Percentiles rank a stretch among this genome's conserved stretches.
Conservation (phyloP, 2,113 vertebrate species). For the Cyrtonyx montezumae region DNA sequence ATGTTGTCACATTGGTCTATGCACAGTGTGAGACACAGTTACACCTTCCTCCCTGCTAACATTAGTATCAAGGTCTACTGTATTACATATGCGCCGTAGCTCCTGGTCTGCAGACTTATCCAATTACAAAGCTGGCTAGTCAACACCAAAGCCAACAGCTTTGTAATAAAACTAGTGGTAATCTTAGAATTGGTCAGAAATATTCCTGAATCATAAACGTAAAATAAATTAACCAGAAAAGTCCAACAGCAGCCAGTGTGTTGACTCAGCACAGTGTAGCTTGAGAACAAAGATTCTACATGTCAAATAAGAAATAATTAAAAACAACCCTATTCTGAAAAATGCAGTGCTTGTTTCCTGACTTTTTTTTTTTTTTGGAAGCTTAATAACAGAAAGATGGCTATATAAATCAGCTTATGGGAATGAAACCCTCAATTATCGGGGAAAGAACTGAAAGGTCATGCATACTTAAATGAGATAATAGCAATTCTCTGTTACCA, state of each 20-base stretch:
- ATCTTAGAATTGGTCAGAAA: neutral
- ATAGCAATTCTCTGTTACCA: neutral
- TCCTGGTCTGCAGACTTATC: neutral
- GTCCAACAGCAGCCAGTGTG: neutral
- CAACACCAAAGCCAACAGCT: constrained; percentile 10
- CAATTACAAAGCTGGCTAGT: neutral
- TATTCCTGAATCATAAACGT: neutral
- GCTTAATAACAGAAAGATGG: neutral
- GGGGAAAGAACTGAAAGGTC: neutral
- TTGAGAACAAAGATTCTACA: neutral
- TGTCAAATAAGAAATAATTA: neutral
- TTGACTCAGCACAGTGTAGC: neutral
- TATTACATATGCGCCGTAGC: neutral
- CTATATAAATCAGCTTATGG: neutral
- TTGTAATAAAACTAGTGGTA: neutral
- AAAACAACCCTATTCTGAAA: neutral
- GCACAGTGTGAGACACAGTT: neutral
- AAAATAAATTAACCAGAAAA: neutral
- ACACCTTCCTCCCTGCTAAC: neutral
- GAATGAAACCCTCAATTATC: neutral
- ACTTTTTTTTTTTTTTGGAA: neutral
- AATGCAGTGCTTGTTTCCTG: neutral
- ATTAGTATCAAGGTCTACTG: neutral
- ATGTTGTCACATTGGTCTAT: neutral
- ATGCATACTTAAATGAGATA: neutral